phyloP scores from a whole-genome alignment of 2,113 vertebrate genomes.

The Lonchura striata region DNA sequence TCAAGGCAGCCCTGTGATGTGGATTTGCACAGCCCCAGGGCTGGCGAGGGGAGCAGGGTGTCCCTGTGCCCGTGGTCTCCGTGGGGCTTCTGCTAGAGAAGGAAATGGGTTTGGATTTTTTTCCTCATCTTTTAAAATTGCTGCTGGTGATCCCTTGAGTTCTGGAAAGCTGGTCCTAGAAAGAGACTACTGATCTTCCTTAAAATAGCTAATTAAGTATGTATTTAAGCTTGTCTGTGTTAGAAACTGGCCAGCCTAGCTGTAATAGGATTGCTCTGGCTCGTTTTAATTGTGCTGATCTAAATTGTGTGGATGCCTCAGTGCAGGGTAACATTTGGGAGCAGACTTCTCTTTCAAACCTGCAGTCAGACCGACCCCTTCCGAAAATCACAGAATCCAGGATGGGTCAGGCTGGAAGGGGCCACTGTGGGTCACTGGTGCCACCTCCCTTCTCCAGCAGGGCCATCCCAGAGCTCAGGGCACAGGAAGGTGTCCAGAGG shows the following conservation, averaged over 20 bases:
- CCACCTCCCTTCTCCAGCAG: background rate
- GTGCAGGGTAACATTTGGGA: background rate
- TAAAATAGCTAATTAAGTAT: background rate
- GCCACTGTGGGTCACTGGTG: background rate
- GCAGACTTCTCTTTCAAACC: background rate
- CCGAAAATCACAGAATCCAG: background rate
- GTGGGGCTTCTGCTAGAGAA: background rate
- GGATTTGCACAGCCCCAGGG: background rate
- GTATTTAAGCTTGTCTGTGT: background rate
- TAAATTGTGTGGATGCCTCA: background rate
- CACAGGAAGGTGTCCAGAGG: background rate
- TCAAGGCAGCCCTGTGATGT: background rate
- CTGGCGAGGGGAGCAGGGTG: rapidly evolving
- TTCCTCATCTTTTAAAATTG: rapidly evolving
- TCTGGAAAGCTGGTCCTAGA: background rate
- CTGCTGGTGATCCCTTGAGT: background rate
- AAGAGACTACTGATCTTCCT: background rate
- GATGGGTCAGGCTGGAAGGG: background rate
- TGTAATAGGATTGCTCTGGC: slow-evolving; percentile 27
- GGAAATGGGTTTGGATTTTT: background rate
- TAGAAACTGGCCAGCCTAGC: background rate
- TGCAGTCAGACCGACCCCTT: background rate
- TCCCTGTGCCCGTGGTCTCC: rapidly evolving
- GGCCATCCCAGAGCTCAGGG: background rate
- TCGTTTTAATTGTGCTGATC: background rate